A percentile compares a stretch with the other conserved stretches of the same genome.
phyloP scores from a whole-genome alignment of 2,113 vertebrate species.

The Poicephalus gulielmi region DNA sequence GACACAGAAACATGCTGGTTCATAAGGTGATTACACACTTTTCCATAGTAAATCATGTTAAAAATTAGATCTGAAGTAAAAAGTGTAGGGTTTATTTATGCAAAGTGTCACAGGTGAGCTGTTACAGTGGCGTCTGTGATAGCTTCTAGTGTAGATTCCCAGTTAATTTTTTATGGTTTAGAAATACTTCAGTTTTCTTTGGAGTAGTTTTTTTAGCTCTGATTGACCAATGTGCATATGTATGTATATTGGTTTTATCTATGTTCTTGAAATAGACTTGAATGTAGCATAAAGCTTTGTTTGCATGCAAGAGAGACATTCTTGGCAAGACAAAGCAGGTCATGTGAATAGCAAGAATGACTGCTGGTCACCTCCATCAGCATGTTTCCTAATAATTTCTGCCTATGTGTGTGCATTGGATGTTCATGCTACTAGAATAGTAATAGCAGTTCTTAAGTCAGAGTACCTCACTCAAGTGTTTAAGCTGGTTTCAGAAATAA shows the following conservation, averaged over 20 bases:
- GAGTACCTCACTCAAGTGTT: not conserved
- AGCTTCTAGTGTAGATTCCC: not conserved
- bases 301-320: not conserved
- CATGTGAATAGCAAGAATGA: not conserved
- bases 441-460: not conserved
- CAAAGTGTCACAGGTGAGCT: not conserved
- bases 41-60: not conserved
- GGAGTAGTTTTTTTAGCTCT: not conserved
- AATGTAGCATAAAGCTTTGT: not conserved
- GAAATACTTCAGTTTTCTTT: not conserved
- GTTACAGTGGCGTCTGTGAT: not conserved
- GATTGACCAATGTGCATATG: not conserved
- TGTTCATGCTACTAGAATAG: not conserved
- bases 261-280: not conserved
- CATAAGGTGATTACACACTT: not conserved
- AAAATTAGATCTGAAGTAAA: not conserved
- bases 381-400: not conserved
- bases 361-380: not conserved
- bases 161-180: not conserved
- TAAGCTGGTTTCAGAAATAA: conserved; percentile 19
- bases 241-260: not conserved
- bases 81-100: not conserved
- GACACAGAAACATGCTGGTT: not conserved
- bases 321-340: not conserved
- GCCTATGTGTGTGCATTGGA: not conserved